Base-by-base conservation (phyloP, 1,140 invertebrate species). In the Bombus ignitus region DNA sequence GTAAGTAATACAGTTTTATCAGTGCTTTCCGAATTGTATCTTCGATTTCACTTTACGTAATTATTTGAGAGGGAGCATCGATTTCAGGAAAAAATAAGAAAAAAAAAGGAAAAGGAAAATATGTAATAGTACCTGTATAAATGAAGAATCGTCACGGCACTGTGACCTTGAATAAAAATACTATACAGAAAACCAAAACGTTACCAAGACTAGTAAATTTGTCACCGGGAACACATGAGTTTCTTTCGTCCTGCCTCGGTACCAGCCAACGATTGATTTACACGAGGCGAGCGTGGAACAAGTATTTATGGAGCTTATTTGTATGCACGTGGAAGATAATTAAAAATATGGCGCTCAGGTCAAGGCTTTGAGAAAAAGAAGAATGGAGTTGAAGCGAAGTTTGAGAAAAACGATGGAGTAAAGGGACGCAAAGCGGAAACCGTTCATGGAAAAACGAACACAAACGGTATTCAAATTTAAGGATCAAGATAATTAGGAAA, bases 291-390 rank as follows among this genome's bases (percentile, higher is more conserved):
- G 66, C 78, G 57, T 37, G 79, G 77, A n/a, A 37, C 81, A 70
- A 74, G 75, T 90, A 91, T 91, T 87, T 92, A 92, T 91, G 77
- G 77, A 44, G 68, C 88, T 92, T 91, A 90, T 92, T 92, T 87
- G 91, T 88, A 91, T 87, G 87, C 89, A 75, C 70, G 83, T 57
- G 82, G 66, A 72, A 81, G 81, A 91, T 90, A 91, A 92, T 92
- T 92, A 90, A 91, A 91, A 92, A 89, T 86, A 81, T 73, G 77
- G 57, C 84, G 73, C 35, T 42, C 70, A 89, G 92, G 87, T 91
- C 91, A 93, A 92, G 91, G 86, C 73, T 87, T 86, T 73, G 76
- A 53, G 77, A 73, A 86, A 71, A 72, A 76, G 70, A 28, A 39
- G 32, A 44, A 32, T 32, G 10, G 70, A 71, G 70, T 65, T 32